phyloP scores from a whole-genome alignment of 1,140 invertebrate species.

The Anastrepha obliqua region DNA sequence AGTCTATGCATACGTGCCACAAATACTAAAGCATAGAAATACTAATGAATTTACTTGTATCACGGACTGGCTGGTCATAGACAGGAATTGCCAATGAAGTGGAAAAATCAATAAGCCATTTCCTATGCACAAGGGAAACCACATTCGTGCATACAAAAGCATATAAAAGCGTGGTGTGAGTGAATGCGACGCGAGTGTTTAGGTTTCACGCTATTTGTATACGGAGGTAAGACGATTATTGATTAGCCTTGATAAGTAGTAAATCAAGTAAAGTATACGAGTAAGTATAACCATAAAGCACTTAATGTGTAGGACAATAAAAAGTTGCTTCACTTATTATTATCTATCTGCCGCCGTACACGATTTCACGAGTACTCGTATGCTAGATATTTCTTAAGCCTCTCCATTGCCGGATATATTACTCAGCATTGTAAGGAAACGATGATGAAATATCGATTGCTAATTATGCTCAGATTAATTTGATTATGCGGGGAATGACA shows the following conservation, averaged over 20 bases:
- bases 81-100: neutral
- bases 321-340: neutral
- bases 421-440: no score
- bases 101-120: neutral
- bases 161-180: neutral
- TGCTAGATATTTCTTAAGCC: neutral
- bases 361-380: neutral
- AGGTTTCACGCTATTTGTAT: conserved; percentile 3
- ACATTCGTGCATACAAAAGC: neutral
- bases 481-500: neutral
- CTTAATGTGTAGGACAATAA: neutral
- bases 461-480: neutral
- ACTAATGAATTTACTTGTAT: no score
- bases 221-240: neutral
- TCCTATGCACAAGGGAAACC: no score
- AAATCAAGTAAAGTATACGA: neutral
- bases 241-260: neutral
- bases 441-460: neutral
- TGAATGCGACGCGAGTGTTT: neutral
- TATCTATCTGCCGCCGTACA: neutral
- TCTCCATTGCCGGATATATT: no score
- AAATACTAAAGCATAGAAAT: no score
- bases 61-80: no score
- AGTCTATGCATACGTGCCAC: no score
- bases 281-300: neutral